Conservation (phyloP, 2,113 vertebrate genomes). For the Pseudorasbora parva region DNA sequence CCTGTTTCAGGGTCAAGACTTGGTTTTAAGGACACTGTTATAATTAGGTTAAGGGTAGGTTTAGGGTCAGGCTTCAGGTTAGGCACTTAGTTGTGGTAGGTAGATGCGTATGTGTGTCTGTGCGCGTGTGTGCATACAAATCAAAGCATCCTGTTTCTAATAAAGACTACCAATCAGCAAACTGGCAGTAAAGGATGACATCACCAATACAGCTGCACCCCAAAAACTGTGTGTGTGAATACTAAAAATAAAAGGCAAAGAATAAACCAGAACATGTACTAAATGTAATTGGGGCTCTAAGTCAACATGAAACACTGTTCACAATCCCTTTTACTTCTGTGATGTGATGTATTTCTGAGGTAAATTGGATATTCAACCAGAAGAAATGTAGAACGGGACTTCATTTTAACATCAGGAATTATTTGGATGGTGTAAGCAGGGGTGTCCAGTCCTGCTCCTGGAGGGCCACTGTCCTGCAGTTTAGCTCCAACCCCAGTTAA, state of each 20-base stretch:
- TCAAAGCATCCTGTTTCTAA: conserved; percentile 73
- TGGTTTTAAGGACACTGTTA: too few species aligned
- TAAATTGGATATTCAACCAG: not conserved
- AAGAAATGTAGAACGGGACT: not conserved
- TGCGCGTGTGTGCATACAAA: too few species aligned
- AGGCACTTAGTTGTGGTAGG: too few species aligned
- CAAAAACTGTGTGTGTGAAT: conserved; percentile 60
- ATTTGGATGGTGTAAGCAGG: too few species aligned
- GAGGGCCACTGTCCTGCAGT: too few species aligned
- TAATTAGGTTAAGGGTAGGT: too few species aligned
- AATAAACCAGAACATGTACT: not conserved
- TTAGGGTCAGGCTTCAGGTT: too few species aligned
- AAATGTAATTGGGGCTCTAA: not conserved
- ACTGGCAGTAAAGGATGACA: conserved; percentile 81
- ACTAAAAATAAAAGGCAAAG: conserved; percentile 55
- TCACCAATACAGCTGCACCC: conserved; percentile 79
- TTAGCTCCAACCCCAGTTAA: too few species aligned
- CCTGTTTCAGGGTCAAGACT: too few species aligned
- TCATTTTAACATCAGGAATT: not conserved
- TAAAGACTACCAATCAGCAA: conserved; percentile 82
- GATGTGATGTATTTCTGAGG: not conserved
- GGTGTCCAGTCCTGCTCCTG: too few species aligned
- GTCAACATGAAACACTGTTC: conserved; percentile 1
- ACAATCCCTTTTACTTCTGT: not conserved
- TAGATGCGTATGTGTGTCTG: too few species aligned